Evolutionary conservation across 2,888 invertebrate species (phyloP), one percentile per base, ranked within the genome.

Genomic region (Steinernema hermaphroditum): DNA sequence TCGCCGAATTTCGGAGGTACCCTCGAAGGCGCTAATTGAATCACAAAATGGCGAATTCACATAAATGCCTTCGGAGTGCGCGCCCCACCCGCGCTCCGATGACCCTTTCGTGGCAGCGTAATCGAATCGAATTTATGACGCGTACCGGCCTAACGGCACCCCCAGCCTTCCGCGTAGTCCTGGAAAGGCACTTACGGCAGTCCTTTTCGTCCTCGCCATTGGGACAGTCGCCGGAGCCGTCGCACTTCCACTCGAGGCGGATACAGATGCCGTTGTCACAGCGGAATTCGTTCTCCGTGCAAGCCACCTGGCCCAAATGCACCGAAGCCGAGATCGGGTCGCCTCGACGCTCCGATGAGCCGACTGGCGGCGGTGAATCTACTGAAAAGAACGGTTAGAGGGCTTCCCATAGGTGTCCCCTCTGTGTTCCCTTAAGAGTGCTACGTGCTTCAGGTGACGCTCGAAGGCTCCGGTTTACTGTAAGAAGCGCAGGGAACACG

Each of bases 211-310:
- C 85, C 74, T 84, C 84, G 43, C 85, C 85, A n/a, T 80, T 78
- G 8, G 82, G 78, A 86, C 97, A 97, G 88, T 97, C 96, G 83
- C 83, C 85, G 12, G 82, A 83, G 14, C 85, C 84, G 68, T 85
- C 85, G 76, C 85, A 85, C 71, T 78, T 82, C 85, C 85, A 85
- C 72, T 83, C 83, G 41, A 75, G 50, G 0, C 95, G 94, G 81
- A 98, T 94, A 87, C 97, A 98, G 87, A 95, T 94, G 0, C 96
- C 96, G 73, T 86, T 83, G 70, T 77, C 76, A 74, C 86, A 88
- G 14, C 85, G 76, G 77, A 87, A 88, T 77, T 88, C 85, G 68
- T 77, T 81, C 68, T 85, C 85, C 22, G 82, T 80, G 73, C 86
- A 86, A 0, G 78, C 80, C 6, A 78, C 75, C 24, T 78, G 70